Conservation (phyloP, 2,797 vertebrate genomes). For the Meda fulgida region DNA sequence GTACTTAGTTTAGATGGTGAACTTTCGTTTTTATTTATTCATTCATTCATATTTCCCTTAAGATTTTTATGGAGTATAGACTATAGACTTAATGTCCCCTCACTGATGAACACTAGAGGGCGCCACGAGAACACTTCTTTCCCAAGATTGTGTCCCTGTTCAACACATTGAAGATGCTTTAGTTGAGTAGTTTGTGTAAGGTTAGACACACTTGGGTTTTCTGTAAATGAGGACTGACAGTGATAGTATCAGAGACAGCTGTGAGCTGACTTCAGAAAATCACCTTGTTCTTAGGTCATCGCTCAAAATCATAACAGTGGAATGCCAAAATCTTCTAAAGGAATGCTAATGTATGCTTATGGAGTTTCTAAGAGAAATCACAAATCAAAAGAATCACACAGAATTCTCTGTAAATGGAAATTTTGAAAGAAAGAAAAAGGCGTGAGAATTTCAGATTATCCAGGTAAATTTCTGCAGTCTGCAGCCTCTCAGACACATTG, state of each 20-base stretch:
- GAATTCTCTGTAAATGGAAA: neutral
- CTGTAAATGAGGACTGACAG: neutral
- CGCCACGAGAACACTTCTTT: constrained; percentile 28
- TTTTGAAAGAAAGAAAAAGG: neutral
- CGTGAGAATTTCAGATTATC: neutral
- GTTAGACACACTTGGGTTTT: neutral
- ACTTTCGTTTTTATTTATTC: neutral
- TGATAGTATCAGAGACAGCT: constrained; percentile 2
- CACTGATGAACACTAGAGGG: constrained; percentile 36
- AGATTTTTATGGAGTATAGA: neutral
- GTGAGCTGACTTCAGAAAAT: constrained; percentile 11
- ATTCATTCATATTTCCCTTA: neutral
- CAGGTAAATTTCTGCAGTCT: too few relatives aligned
- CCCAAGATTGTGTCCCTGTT: neutral
- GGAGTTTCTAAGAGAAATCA: neutral
- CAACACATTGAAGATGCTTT: neutral
- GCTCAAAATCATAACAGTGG: neutral
- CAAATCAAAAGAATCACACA: neutral
- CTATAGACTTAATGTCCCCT: neutral
- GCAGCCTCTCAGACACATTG: constrained; percentile 47
- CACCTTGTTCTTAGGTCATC: constrained; percentile 20
- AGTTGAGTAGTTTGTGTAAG: neutral
- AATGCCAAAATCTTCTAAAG: constrained; percentile 1
- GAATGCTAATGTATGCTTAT: constrained; percentile 20
- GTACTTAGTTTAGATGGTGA: neutral